Evolutionary conservation across 2,888 invertebrate genomes (phyloP).

Genomic region (Parnassius mnemosyne): DNA sequence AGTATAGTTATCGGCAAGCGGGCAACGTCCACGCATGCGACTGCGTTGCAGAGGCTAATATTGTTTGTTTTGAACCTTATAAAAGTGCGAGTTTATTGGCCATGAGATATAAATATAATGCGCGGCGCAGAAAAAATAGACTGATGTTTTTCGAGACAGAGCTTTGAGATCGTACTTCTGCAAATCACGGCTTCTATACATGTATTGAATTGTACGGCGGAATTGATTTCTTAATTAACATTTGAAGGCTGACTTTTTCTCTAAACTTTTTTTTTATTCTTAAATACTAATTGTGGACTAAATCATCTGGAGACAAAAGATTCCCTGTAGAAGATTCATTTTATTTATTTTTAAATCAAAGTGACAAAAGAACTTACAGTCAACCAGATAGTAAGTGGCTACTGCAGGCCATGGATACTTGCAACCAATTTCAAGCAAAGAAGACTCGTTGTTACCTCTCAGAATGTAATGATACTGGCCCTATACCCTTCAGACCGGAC

Average conservation of each 20-base stretch:
- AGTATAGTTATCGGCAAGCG: neutral
- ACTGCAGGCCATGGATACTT: no score
- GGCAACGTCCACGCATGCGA: conserved; percentile 9
- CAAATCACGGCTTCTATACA: conserved; percentile 10
- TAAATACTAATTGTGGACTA: neutral
- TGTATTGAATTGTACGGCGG: neutral
- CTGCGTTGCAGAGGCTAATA: conserved; percentile 2
- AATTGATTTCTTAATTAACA: no score
- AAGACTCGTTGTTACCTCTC: no score
- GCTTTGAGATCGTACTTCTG: conserved; percentile 8
- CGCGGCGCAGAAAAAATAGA: conserved; percentile 1
- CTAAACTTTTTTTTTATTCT: neutral
- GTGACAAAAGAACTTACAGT: no score
- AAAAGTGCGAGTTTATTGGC: conserved; percentile 21
- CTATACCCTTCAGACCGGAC: no score
- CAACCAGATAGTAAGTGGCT: no score
- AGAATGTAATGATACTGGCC: no score
- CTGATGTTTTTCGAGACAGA: conserved; percentile 20
- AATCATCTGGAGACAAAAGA: no score
- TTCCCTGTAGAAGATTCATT: no score
- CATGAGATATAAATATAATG: conserved; percentile 22
- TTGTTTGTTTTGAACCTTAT: conserved; percentile 13
- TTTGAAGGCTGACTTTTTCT: neutral
- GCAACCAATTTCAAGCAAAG: no score
- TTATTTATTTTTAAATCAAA: no score